phyloP scores from a whole-genome alignment of 2,113 vertebrate genomes.

The Planiliza haematocheilus region DNA sequence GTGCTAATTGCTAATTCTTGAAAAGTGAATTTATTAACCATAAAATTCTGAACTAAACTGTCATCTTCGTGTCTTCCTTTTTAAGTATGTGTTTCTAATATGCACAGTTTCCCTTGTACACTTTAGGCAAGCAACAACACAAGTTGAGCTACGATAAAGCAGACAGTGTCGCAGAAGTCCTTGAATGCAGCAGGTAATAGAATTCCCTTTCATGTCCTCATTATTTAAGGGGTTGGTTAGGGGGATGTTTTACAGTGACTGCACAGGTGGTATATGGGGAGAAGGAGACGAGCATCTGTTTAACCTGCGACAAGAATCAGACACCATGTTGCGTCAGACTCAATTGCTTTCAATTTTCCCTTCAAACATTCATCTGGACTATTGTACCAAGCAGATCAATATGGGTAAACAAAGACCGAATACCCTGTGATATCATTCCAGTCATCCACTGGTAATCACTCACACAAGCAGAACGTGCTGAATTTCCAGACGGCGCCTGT shows the following conservation, averaged over 20 bases:
- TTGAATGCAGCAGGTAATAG: constrained; percentile 65
- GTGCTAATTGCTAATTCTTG: neutral
- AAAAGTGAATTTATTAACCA: neutral
- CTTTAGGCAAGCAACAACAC: constrained; percentile 1
- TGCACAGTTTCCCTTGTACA: neutral
- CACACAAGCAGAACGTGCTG: constrained; percentile 47
- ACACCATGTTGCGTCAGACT: constrained; percentile 66
- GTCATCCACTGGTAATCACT: constrained; percentile 54
- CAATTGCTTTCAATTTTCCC: constrained; percentile 76
- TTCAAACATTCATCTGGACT: constrained; percentile 73
- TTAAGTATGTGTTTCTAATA: neutral
- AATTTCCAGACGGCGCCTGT: constrained; percentile 37
- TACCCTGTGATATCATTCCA: constrained; percentile 60
- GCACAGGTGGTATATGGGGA: constrained; percentile 70
- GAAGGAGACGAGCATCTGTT: constrained; percentile 59
- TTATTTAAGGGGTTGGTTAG: constrained; percentile 58
- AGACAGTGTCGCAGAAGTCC: constrained; percentile 35
- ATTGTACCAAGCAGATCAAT: constrained; percentile 77
- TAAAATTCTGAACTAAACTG: constrained; percentile 1
- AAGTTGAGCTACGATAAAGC: constrained; percentile 8
- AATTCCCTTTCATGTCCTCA: constrained; percentile 62
- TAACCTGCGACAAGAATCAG: constrained; percentile 64
- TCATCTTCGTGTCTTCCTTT: neutral
- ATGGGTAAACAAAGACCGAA: constrained; percentile 78
- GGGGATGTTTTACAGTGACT: constrained; percentile 61